phyloP scores from a whole-genome alignment of 2,888 invertebrate species.

The Fragum whitleyi region DNA sequence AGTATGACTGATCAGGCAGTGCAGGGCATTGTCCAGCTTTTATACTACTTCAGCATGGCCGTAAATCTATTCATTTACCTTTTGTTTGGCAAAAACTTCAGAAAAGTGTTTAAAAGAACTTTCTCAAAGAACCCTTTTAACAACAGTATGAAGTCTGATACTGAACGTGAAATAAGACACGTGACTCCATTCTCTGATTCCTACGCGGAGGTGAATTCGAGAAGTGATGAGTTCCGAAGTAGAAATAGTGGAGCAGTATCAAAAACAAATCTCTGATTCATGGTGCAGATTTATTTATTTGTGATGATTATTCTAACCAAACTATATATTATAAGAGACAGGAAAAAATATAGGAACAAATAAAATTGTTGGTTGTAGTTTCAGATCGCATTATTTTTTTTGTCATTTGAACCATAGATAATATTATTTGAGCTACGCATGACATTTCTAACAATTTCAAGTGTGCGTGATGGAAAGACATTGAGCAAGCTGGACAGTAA shows the following conservation, averaged over 20 bases:
- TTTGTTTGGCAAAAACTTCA: constrained; percentile 71
- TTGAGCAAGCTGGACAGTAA: too few species aligned
- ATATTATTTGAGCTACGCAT: too few species aligned
- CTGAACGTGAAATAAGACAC: constrained; percentile 26
- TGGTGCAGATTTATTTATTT: not conserved
- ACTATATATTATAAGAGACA: too few species aligned
- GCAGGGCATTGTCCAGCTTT: constrained; percentile 66
- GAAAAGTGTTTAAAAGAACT: constrained; percentile 65
- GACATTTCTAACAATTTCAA: too few species aligned
- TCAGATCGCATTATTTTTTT: too few species aligned
- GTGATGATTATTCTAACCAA: too few species aligned
- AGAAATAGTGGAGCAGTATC: not conserved
- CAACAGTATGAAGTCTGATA: not conserved
- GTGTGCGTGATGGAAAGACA: too few species aligned
- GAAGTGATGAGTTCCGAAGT: not conserved
- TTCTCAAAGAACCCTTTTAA: constrained; percentile 11
- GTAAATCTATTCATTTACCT: constrained; percentile 74
- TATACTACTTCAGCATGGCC: constrained; percentile 74
- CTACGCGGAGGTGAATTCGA: constrained; percentile 18
- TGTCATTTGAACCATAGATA: too few species aligned
- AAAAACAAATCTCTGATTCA: not conserved
- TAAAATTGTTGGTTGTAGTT: too few species aligned
- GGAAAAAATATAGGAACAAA: too few species aligned
- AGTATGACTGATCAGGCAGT: constrained; percentile 51
- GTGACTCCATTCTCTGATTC: constrained; percentile 31